A percentile compares a stretch with the other conserved stretches of the same genome.
phyloP scores from a whole-genome alignment of 2,888 invertebrate species.

The Elgonia sp. region DNA sequence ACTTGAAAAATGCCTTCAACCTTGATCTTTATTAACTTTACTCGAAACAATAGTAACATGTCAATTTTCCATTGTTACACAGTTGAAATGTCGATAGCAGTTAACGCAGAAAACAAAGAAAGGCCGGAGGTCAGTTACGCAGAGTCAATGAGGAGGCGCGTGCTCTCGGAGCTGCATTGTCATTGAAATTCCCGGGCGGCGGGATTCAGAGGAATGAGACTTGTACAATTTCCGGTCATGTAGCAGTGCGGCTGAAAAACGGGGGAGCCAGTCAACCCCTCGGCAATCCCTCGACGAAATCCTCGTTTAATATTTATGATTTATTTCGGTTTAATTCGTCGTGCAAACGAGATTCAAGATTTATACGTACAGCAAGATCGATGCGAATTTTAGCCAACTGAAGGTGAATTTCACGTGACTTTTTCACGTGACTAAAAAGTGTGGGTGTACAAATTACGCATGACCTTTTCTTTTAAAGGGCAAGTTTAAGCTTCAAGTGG shows the following conservation, averaged over 20 bases:
- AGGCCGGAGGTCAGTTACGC: conserved; percentile 70
- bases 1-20: not conserved
- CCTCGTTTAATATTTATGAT: conserved; percentile 87
- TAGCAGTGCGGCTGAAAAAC: conserved; percentile 71
- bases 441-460: conserved; percentile 15
- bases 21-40: conserved; percentile 1
- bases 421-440: conserved; percentile 1
- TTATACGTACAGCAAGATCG: conserved; percentile 49
- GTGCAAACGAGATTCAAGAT: conserved; percentile 84
- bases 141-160: conserved; percentile 66
- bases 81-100: conserved; percentile 42
- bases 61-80: conserved; percentile 23
- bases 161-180: conserved; percentile 81
- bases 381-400: conserved; percentile 13
- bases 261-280: conserved; percentile 80
- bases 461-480: conserved; percentile 10
- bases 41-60: conserved; percentile 6
- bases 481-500: conserved; percentile 33
- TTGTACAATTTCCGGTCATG: conserved; percentile 84
- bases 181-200: conserved; percentile 84
- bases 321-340: conserved; percentile 87
- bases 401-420: not conserved
- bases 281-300: conserved; percentile 85
- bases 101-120: conserved; percentile 52
- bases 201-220: conserved; percentile 78